Evolutionary conservation across 2,797 vertebrate species (phyloP).

Genomic region (Lepidocolaptes lacrymiger): DNA sequence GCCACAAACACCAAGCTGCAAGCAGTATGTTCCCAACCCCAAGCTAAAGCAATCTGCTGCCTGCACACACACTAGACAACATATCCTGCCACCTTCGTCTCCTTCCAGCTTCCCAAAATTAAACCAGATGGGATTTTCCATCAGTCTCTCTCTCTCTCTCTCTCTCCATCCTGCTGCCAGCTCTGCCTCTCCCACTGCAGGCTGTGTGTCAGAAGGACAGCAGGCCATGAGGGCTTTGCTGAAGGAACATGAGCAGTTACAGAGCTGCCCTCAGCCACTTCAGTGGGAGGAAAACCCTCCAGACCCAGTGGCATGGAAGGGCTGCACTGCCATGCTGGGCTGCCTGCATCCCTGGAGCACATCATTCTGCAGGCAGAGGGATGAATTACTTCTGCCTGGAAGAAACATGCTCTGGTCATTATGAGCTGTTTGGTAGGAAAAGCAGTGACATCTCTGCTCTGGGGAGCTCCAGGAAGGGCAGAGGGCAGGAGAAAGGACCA

Average conservation of each 20-base stretch:
- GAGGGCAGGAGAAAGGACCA: background rate
- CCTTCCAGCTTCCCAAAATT: constrained; percentile 55
- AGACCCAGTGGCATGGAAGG: background rate
- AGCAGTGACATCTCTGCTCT: background rate
- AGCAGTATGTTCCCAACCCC: background rate
- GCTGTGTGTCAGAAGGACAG: background rate
- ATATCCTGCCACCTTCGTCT: constrained; percentile 43
- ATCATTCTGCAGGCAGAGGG: background rate
- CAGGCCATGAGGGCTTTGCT: background rate
- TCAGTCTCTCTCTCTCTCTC: background rate
- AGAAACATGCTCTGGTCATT: background rate
- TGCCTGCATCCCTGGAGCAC: background rate
- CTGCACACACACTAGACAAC: background rate
- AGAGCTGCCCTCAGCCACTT: background rate
- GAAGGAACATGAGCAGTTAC: background rate
- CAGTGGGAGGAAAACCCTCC: background rate
- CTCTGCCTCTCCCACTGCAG: background rate
- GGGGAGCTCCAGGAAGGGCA: background rate
- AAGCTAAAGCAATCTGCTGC: background rate
- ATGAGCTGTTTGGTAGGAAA: background rate
- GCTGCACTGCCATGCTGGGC: background rate
- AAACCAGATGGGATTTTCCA: constrained; percentile 70
- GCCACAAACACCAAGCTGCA: background rate
- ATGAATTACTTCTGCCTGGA: background rate
- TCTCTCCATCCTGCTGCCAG: background rate